These are phyloP conservation scores for Neopelma chrysocephalum DNA, from an alignment of 2,797 vertebrate species.

Conservation along the genomic window DNA sequence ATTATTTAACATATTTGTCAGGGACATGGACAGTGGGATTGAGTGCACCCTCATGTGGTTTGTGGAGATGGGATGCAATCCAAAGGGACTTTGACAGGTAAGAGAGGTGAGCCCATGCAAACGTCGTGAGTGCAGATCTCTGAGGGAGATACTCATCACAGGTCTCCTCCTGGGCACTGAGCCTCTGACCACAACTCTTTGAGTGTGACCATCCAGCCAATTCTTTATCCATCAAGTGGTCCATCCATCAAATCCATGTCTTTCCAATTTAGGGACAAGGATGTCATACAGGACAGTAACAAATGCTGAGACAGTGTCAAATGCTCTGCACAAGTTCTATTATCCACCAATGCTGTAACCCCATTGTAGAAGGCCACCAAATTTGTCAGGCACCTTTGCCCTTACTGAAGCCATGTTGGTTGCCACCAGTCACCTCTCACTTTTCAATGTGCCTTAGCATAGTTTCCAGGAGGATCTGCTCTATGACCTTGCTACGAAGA, in stretches of 20 bases:
- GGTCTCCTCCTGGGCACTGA: neutral
- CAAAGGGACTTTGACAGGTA: too few species aligned
- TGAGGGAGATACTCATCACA: neutral
- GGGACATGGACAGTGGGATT: too few species aligned
- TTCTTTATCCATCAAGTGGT: neutral
- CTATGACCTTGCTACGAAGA: neutral
- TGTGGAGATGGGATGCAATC: too few species aligned
- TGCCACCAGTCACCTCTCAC: neutral
- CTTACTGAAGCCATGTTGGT: neutral
- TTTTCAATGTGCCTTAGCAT: neutral
- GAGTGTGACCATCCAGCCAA: neutral
- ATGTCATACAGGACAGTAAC: neutral
- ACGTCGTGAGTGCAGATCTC: rapidly evolving
- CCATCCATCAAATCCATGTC: neutral
- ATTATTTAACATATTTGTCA: too few species aligned
- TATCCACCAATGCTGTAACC: neutral
- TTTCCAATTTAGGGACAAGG: neutral
- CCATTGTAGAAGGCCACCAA: neutral
- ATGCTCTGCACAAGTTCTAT: neutral
- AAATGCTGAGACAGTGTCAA: neutral
- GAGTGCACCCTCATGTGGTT: too few species aligned
- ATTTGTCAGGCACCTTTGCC: neutral
- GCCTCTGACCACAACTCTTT: neutral
- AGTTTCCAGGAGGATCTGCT: neutral
- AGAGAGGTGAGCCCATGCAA: too few species aligned